Percentiles rank a stretch among this genome's conserved stretches.
phyloP scores from a whole-genome alignment of 2,797 vertebrate genomes.

The Sparidentex hasta region DNA sequence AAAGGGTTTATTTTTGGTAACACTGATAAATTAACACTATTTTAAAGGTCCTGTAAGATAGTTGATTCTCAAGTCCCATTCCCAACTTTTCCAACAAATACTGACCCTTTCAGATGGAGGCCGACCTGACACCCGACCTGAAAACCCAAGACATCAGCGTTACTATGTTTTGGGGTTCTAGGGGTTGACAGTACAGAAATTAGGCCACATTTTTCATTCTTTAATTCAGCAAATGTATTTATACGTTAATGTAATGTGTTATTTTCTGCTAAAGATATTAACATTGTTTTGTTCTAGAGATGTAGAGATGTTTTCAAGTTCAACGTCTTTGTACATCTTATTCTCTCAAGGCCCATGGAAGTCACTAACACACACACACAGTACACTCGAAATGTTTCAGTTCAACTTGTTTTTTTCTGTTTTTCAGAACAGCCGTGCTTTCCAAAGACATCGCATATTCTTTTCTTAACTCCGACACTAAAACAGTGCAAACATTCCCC shows the following conservation, averaged over 20 bases:
- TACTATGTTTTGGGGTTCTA: no score
- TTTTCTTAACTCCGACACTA: conserved; percentile 29
- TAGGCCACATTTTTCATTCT: not conserved
- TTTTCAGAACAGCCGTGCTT: conserved; percentile 4
- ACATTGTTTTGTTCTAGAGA: not conserved
- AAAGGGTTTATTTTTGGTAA: no score
- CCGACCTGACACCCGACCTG: no score
- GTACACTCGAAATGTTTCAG: not conserved
- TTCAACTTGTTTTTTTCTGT: not conserved
- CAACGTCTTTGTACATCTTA: not conserved
- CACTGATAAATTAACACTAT: no score
- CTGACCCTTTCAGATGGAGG: no score
- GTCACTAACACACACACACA: not conserved
- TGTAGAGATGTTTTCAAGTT: not conserved
- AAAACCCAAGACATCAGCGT: no score
- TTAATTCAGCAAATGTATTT: not conserved
- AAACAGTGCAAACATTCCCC: conserved; percentile 41
- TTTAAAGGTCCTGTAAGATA: no score
- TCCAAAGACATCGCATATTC: conserved; percentile 29
- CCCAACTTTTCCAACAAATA: no score
- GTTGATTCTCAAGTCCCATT: no score
- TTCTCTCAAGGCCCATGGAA: not conserved
- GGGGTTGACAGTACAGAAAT: no score
- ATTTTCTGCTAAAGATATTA: not conserved
- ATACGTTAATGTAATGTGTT: not conserved